Percentiles rank a stretch among this genome's conserved stretches.
phyloP scores from a whole-genome alignment of 2,113 vertebrate genomes.

The Probosciger aterrimus region DNA sequence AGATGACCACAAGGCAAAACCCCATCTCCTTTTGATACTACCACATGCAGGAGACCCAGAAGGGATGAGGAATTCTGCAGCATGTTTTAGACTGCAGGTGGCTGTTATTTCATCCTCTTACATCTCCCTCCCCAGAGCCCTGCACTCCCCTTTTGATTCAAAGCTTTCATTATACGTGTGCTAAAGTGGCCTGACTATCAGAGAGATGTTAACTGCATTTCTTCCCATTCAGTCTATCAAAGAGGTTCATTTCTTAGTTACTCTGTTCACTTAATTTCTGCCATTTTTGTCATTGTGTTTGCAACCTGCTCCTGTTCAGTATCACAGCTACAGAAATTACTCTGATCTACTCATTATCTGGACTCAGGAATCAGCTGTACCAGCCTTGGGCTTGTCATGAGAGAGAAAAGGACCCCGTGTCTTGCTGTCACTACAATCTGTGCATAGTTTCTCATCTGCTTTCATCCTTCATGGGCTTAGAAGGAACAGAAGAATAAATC shows the following conservation, averaged over 20 bases:
- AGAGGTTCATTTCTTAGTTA: neutral
- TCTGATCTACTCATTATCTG: neutral
- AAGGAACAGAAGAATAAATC: conserved; percentile 6
- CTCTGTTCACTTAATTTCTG: conserved; percentile 3
- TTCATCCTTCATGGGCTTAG: neutral
- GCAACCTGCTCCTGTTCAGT: neutral
- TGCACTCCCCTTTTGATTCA: neutral
- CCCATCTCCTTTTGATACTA: neutral
- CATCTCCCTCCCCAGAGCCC: neutral
- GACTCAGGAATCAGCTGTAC: neutral
- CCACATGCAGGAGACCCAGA: neutral
- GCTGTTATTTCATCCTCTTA: neutral
- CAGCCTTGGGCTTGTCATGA: neutral
- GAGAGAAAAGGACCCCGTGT: neutral
- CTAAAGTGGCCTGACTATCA: neutral
- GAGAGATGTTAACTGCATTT: neutral
- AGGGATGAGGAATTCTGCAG: neutral
- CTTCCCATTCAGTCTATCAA: neutral
- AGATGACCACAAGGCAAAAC: neutral
- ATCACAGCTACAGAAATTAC: neutral
- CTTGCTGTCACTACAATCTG: conserved; percentile 32
- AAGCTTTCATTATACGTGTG: neutral
- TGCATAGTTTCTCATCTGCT: neutral
- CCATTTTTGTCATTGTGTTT: neutral
- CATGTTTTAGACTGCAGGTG: neutral